phyloP scores from a whole-genome alignment of 2,888 invertebrate genomes.

The Chrysolina oricalcia region DNA sequence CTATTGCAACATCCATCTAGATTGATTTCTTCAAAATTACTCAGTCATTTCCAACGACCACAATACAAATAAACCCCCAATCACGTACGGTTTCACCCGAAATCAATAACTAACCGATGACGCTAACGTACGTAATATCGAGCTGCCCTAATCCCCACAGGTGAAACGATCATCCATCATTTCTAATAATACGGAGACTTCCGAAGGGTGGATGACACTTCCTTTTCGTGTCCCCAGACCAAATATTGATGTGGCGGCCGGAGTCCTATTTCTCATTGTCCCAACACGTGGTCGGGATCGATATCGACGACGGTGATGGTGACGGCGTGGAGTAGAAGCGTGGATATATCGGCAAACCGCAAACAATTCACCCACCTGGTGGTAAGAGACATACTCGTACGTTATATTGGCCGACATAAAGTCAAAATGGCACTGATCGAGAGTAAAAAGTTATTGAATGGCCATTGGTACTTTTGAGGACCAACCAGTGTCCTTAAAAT shows the following conservation, averaged over 20 bases:
- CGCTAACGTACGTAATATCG: slow-evolving; percentile 10
- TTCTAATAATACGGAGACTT: slow-evolving; percentile 23
- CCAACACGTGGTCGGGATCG: slow-evolving; percentile 46
- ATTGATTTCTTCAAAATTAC: not conserved
- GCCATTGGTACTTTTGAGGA: too few relatives aligned
- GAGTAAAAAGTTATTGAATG: too few relatives aligned
- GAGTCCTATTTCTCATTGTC: slow-evolving; percentile 48
- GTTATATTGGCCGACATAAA: not conserved
- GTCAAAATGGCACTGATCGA: not conserved
- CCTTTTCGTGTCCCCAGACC: slow-evolving; percentile 41
- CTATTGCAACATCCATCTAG: too few relatives aligned
- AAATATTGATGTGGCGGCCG: slow-evolving; percentile 43
- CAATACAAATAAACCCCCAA: slow-evolving; percentile 4
- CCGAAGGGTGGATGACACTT: slow-evolving; percentile 39
- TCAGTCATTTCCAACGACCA: not conserved
- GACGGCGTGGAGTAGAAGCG: not conserved
- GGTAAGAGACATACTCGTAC: not conserved
- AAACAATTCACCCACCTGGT: slow-evolving; percentile 55
- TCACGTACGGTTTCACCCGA: not conserved
- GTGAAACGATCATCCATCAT: slow-evolving; percentile 21
- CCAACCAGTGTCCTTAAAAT: too few relatives aligned
- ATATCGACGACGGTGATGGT: slow-evolving; percentile 11
- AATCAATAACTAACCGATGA: slow-evolving; percentile 3
- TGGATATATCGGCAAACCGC: slow-evolving; percentile 55
- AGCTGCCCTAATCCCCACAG: slow-evolving; percentile 18